phyloP scores from a whole-genome alignment of 1,140 invertebrate species.

The Grapholita molesta region DNA sequence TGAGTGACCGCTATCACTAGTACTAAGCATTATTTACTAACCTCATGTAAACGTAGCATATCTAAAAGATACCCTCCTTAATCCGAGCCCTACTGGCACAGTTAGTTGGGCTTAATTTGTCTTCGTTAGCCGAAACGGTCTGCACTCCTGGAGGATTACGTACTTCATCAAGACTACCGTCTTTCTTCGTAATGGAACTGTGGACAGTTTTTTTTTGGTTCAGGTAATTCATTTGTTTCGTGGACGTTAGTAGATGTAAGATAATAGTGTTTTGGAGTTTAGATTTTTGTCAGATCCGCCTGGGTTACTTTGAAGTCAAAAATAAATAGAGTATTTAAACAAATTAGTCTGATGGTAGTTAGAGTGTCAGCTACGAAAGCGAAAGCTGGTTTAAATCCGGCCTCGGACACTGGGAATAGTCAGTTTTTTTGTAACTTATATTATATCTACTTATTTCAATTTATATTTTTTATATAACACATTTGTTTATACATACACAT shows the following conservation, averaged over 20 bases:
- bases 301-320: too few relatives aligned
- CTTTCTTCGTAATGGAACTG: constrained; percentile 15
- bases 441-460: too few relatives aligned
- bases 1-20: background rate
- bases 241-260: background rate
- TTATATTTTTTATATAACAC: too few relatives aligned
- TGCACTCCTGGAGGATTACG: constrained; percentile 15
- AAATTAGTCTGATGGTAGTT: too few relatives aligned
- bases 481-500: too few relatives aligned
- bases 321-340: too few relatives aligned
- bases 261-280: background rate
- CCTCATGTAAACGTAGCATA: background rate
- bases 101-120: constrained; percentile 16
- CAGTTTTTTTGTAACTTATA: too few relatives aligned
- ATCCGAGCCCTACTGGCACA: constrained; percentile 6
- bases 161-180: constrained; percentile 14
- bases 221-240: constrained; percentile 9
- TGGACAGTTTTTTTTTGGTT: background rate
- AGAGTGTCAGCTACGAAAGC: too few relatives aligned
- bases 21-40: background rate
- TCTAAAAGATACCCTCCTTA: background rate
- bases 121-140: constrained; percentile 15
- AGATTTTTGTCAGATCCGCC: background rate
- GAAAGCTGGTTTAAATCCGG: too few relatives aligned
- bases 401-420: too few relatives aligned